phyloP scores from a whole-genome alignment of 1,140 invertebrate genomes.

The Schlechtendalia chinensis region DNA sequence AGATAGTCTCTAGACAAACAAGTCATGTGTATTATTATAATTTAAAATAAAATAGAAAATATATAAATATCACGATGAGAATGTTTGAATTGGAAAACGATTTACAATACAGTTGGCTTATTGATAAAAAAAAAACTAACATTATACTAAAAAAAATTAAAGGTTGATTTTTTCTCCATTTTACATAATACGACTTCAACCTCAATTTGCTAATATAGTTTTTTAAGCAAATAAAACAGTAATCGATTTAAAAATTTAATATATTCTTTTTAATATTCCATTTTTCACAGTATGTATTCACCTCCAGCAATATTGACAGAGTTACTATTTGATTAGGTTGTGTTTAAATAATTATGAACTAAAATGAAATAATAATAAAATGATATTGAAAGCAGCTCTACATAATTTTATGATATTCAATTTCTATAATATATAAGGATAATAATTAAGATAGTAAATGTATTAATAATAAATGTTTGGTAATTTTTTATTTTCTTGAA shows the following conservation, averaged over 20 bases:
- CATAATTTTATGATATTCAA: constrained; percentile 44
- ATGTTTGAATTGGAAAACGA: background rate
- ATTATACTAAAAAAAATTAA: constrained; percentile 20
- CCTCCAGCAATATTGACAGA: constrained; percentile 27
- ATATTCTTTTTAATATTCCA: constrained; percentile 31
- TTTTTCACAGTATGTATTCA: constrained; percentile 26
- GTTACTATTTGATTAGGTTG: constrained; percentile 26
- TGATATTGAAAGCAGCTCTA: constrained; percentile 41
- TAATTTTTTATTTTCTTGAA: constrained; percentile 48
- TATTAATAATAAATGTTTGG: constrained; percentile 49
- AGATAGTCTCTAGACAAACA: background rate
- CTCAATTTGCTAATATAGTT: background rate
- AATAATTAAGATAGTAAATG: constrained; percentile 48
- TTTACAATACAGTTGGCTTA: background rate
- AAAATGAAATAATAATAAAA: constrained; percentile 47
- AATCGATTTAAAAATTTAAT: constrained; percentile 21
- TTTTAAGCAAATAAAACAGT: constrained; percentile 28
- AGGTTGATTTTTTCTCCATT: background rate
- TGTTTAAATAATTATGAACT: constrained; percentile 33
- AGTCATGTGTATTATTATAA: background rate
- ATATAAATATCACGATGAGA: background rate
- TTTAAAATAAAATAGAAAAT: constrained; percentile 22
- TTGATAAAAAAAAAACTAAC: constrained; percentile 15
- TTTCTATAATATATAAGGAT: constrained; percentile 48
- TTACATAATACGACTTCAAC: background rate